A percentile compares a stretch with the other conserved stretches of the same genome.
phyloP scores from a whole-genome alignment of 2,113 vertebrate species.

The Phocoena sinus region DNA sequence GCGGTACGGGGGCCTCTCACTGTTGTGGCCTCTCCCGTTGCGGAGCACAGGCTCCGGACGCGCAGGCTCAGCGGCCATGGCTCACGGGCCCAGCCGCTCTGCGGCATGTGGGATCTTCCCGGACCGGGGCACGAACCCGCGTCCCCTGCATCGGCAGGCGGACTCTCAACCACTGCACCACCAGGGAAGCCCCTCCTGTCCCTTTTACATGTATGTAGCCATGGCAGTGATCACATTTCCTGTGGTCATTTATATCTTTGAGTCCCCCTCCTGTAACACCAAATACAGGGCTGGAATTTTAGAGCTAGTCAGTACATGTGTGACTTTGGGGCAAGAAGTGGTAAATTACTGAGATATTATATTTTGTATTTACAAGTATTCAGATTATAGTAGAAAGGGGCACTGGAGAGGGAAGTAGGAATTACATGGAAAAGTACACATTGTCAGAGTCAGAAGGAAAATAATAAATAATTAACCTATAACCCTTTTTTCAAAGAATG shows the following conservation, averaged over 20 bases:
- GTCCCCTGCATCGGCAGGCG: no score
- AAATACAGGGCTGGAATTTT: neutral
- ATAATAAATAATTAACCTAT: neutral
- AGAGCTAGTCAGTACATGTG: neutral
- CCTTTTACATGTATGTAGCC: accelerated
- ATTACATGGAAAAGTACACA: neutral
- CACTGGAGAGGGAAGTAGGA: neutral
- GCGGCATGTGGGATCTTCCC: no score
- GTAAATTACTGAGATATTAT: no score
- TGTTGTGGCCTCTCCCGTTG: no score
- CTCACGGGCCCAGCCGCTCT: no score
- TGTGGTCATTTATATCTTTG: neutral
- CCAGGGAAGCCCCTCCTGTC: neutral
- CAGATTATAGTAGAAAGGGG: neutral
- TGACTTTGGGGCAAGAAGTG: neutral
- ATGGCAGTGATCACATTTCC: neutral
- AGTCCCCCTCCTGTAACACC: neutral
- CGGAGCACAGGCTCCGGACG: no score
- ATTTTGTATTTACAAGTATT: neutral
- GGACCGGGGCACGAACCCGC: no score
- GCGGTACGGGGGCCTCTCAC: no score
- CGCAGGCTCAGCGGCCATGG: no score
- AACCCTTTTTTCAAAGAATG: neutral
- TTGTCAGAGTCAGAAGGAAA: neutral
- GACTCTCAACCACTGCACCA: no score